These are phyloP conservation scores for Sebastes elongatus DNA, from an alignment of 2,797 vertebrate genomes.

Conservation along the genomic window DNA sequence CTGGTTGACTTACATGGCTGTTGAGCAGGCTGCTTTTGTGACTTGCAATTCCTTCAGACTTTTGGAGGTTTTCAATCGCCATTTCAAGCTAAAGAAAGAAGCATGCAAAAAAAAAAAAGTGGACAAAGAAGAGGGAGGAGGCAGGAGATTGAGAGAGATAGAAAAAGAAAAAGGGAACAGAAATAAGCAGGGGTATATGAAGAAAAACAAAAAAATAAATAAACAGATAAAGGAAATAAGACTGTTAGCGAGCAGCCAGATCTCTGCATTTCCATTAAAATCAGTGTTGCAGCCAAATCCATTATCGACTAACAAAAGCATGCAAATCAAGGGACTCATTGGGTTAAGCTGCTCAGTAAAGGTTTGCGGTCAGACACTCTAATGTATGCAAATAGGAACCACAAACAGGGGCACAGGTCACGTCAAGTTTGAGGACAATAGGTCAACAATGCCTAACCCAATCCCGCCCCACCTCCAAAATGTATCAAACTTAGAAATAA, in stretches of 20 bases:
- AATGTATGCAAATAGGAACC: slow-evolving; percentile 82
- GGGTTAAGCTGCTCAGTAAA: slow-evolving; percentile 80
- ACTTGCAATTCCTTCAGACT: slow-evolving; percentile 98
- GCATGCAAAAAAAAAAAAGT: slow-evolving; percentile 81
- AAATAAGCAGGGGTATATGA: slow-evolving; percentile 62
- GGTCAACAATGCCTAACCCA: slow-evolving; percentile 52
- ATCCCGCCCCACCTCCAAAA: not conserved
- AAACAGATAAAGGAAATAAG: slow-evolving; percentile 88
- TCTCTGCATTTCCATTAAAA: slow-evolving; percentile 83
- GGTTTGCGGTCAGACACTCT: slow-evolving; percentile 73
- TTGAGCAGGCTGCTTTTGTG: slow-evolving; percentile 99
- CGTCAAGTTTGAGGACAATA: slow-evolving; percentile 60
- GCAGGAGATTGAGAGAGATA: slow-evolving; percentile 63
- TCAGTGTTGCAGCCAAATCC: slow-evolving; percentile 82
- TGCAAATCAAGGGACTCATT: slow-evolving; percentile 81
- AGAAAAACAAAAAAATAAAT: slow-evolving; percentile 32
- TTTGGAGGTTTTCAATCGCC: slow-evolving; percentile 99
- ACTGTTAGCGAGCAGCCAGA: slow-evolving; percentile 91
- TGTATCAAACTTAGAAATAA: not conserved
- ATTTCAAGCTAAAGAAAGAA: slow-evolving; percentile 98
- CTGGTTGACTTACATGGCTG: slow-evolving; percentile 98
- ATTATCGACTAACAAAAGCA: slow-evolving; percentile 82
- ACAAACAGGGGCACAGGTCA: slow-evolving; percentile 76
- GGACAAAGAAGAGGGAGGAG: slow-evolving; percentile 62
- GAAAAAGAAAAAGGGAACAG: slow-evolving; percentile 51